phyloP scores from a whole-genome alignment of 1,140 invertebrate species.

The Sinella curviseta region DNA sequence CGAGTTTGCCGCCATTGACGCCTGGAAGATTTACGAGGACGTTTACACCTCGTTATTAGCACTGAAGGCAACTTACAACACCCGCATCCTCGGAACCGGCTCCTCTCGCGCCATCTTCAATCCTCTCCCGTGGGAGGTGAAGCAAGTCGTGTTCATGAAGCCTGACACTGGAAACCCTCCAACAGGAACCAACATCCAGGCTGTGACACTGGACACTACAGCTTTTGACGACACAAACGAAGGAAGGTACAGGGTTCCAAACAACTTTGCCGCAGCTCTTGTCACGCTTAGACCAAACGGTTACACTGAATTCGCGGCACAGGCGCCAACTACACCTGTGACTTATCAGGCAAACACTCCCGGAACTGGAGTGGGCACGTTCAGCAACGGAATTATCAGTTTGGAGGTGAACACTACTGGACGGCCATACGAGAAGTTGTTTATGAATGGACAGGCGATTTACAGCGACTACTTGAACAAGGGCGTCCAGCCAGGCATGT shows the following conservation, averaged over 20 bases:
- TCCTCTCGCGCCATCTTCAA: conserved; percentile 34
- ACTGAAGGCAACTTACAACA: conserved; percentile 34
- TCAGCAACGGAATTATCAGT: conserved; percentile 33
- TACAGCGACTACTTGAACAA: conserved; percentile 41
- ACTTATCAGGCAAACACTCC: conserved; percentile 21
- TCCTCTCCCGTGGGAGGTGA: conserved; percentile 37
- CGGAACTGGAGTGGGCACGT: conserved; percentile 1
- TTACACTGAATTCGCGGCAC: conserved; percentile 29
- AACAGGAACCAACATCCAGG: conserved; percentile 41
- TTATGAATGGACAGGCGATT: conserved; percentile 29
- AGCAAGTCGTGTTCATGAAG: conserved; percentile 39
- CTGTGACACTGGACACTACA: conserved; percentile 18
- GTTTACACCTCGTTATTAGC: conserved; percentile 33
- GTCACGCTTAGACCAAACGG: conserved; percentile 37
- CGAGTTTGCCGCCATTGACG: conserved; percentile 46
- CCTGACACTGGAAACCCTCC: conserved; percentile 33
- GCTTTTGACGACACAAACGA: conserved; percentile 34
- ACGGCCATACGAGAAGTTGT: conserved; percentile 38
- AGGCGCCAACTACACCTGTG: conserved; percentile 33
- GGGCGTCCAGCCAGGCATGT: conserved; percentile 34
- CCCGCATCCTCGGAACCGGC: background rate
- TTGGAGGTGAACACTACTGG: conserved; percentile 37
- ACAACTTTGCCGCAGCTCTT: conserved; percentile 37
- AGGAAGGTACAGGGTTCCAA: conserved; percentile 44
- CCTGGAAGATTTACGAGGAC: conserved; percentile 40